Evolutionary conservation across 2,888 invertebrate species (phyloP), one percentile per base, ranked within the genome.

Genomic region (Drosophila fulvimacula): DNA sequence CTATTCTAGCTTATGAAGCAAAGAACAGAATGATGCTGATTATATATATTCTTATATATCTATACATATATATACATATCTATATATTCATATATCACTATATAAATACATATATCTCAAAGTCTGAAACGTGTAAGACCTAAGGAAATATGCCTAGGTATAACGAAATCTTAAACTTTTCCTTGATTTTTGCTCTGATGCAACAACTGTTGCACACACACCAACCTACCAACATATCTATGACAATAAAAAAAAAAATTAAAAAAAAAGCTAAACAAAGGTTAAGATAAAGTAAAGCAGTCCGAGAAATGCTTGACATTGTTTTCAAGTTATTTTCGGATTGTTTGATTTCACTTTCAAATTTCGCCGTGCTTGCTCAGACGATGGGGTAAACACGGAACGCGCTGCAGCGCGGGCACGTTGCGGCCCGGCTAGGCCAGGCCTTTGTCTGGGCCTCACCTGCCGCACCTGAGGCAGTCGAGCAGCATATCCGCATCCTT

Each of bases 291-390:
- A 17, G 36, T n/a, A 24, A 19, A 38, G 24, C 24, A 36, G 52
- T 36, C 13, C 9, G 24, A 3, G 52, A 44, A 51, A 46, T 32
- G 59, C 64, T 79, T 82, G 71, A 81, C 81, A 86, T 78, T 84
- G 84, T 86, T 85, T 79, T 65, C 68, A 76, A 88, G 79, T 89
- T 87, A 88, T 85, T 87, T 86, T 84, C 84, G 69, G 77, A 76
- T 88, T 85, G 82, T 85, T 85, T 85, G 82, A 88, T 87, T 88
- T 85, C 87, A 87, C 87, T 84, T 83, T 83, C 75, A 77, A 79
- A 80, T 79, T 74, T 81, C 55, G 64, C 59, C 62, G 63, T 79
- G 79, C 82, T 76, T 80, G 72, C 82, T 67, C 79, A 74, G 85
- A 82, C 88, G 69, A 68, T 70, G 51, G n/a, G 58, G 49, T 65